Conservation (phyloP, 2,888 invertebrate species). For the Papilio protenor region DNA sequence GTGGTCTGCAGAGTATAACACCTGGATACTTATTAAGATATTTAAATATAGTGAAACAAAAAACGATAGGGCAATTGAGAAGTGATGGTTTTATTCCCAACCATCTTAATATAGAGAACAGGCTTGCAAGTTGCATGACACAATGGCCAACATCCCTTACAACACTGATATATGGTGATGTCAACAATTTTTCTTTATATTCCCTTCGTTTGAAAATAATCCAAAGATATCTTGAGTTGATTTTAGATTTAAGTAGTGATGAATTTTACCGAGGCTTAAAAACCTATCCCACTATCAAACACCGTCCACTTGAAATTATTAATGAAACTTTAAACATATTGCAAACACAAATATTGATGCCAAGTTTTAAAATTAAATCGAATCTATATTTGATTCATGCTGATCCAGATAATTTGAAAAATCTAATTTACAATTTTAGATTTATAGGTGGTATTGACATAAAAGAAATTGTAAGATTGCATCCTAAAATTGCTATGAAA, state of each 20-base stretch:
- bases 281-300: slow-evolving; percentile 78
- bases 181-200: slow-evolving; percentile 63
- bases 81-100: slow-evolving; percentile 56
- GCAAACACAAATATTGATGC: slow-evolving; percentile 68
- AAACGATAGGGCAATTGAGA: slow-evolving; percentile 67
- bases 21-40: slow-evolving; percentile 60
- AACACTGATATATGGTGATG: slow-evolving; percentile 67
- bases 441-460: slow-evolving; percentile 75
- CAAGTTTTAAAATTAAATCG: slow-evolving; percentile 71
- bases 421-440: slow-evolving; percentile 66
- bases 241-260: slow-evolving; percentile 68
- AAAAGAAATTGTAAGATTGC: slow-evolving; percentile 72
- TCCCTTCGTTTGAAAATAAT: slow-evolving; percentile 72
- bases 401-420: slow-evolving; percentile 73
- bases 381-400: slow-evolving; percentile 76
- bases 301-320: slow-evolving; percentile 71
- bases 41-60: slow-evolving; percentile 65
- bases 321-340: slow-evolving; percentile 71
- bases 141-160: slow-evolving; percentile 81
- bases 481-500: slow-evolving; percentile 73
- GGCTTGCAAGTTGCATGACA: slow-evolving; percentile 72
- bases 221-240: slow-evolving; percentile 74
- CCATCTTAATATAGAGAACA: slow-evolving; percentile 72
- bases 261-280: slow-evolving; percentile 71
- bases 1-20: slow-evolving; percentile 66